Percentiles rank a stretch among this genome's conserved stretches.
Evolutionary conservation across 2,113 vertebrate species (phyloP).

Genomic region (Rissa tridactyla): DNA sequence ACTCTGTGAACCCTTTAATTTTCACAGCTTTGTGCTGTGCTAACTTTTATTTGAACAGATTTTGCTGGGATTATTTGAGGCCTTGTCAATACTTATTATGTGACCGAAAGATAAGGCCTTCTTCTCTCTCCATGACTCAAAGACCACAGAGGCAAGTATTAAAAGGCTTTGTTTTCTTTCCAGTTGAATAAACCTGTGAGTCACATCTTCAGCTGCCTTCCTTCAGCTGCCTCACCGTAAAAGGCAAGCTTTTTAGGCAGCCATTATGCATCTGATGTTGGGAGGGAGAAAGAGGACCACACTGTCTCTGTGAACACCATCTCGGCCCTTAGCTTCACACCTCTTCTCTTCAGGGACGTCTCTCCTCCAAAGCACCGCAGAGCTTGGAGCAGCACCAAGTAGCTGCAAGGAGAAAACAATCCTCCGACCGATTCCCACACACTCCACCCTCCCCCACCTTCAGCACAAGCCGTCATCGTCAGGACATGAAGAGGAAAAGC

Average conservation of each 20-base stretch:
- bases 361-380: neutral
- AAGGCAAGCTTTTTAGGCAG: neutral
- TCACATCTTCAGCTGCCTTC: neutral
- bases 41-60: slow-evolving; percentile 3
- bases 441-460: slow-evolving; percentile 25
- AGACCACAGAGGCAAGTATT: neutral
- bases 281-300: neutral
- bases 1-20: neutral
- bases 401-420: neutral
- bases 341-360: neutral
- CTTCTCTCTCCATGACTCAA: neutral
- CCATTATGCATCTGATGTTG: neutral
- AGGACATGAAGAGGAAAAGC: neutral
- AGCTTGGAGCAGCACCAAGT: neutral
- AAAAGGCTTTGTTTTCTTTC: slow-evolving; percentile 10
- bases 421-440: neutral
- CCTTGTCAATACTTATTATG: neutral
- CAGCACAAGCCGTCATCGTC: neutral
- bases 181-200: neutral
- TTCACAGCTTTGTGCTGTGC: neutral
- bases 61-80: neutral
- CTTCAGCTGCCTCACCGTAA: neutral
- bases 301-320: no score
- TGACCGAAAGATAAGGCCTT: neutral
- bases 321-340: neutral